Base-by-base conservation (phyloP, 2,113 vertebrate species). In the Myiozetetes cayanensis region DNA sequence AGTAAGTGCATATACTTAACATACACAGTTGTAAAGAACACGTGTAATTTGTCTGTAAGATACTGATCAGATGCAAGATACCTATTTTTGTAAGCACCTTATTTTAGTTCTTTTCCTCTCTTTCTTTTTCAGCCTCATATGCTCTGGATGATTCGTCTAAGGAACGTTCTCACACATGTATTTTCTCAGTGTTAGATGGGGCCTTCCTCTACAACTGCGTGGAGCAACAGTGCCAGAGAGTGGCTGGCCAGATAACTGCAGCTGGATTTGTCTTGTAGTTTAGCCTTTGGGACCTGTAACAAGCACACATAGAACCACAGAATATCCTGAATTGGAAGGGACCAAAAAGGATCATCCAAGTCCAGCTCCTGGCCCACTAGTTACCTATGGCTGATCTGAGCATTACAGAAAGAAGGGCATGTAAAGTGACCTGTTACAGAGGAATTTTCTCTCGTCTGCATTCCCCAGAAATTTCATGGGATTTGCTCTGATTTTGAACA, bases 191-290 rank as follows among this genome's bases (percentile, higher is more conserved):
- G 23, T 22, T 76, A 49, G 17, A n/a, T 14, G 27, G 23, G 8
- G 33, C 11, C 63, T 62, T 80, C 33, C n/a, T 73, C 35, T 85
- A 43, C 39, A 62, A 12, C 25, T 88, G 43, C 2, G 0, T 78
- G 83, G 96, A 96, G 86, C 95, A 97, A 93, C 80, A 95, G 90
- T 95, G 95, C 93, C 93, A 53, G 76, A 39, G 90, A 81, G 94
- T 81, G 96, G 95, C 92, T 86, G 88, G 14, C 59, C 86, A 65
- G 44, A 67, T 88, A 91, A 95, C 76, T 91, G 93, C 94, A 95
- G 56, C 66, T 67, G 75, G 35, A 24, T 78, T 86, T 58, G 63
- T 14, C 28, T 24, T 28, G 6, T 23, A 15, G 24, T 67, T 61
- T 37, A 46, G 44, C n/a, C 52, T 79, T 49, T 31, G 63, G 23